These are phyloP conservation scores for Slavum lentiscoides DNA, from an alignment of 2,888 invertebrate species.

Conservation along the genomic window DNA sequence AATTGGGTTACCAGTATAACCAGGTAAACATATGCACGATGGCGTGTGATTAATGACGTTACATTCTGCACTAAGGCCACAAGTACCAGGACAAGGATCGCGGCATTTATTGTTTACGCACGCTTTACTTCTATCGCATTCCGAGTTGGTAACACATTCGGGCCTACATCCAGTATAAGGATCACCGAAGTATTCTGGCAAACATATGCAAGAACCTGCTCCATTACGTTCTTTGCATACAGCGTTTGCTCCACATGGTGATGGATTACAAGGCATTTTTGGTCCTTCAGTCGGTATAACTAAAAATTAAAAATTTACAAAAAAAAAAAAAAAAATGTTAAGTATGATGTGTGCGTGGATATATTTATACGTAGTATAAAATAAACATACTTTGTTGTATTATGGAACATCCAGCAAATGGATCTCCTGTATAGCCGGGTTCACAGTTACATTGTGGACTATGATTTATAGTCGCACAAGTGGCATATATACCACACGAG, in stretches of 20 bases:
- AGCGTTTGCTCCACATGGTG: conserved; percentile 85
- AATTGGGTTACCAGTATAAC: conserved; percentile 77
- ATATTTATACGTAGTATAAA: neutral
- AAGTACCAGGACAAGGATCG: conserved; percentile 81
- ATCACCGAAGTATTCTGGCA: conserved; percentile 82
- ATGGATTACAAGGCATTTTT: conserved; percentile 80
- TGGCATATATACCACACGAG: conserved; percentile 78
- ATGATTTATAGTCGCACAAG: conserved; percentile 80
- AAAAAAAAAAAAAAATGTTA: conserved; percentile 10
- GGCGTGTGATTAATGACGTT: conserved; percentile 81
- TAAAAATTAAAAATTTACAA: too few species aligned
- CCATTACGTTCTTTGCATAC: conserved; percentile 80
- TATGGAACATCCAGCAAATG: conserved; percentile 73
- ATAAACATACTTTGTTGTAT: conserved; percentile 57
- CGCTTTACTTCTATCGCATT: conserved; percentile 75
- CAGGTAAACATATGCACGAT: conserved; percentile 76
- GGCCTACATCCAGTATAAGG: conserved; percentile 84
- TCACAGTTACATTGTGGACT: conserved; percentile 81
- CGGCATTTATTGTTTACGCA: conserved; percentile 84
- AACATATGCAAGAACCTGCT: conserved; percentile 81
- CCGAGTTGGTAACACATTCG: conserved; percentile 82
- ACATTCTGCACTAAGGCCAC: conserved; percentile 80
- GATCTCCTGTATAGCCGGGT: conserved; percentile 80
- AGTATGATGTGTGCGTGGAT: neutral
- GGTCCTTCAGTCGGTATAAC: conserved; percentile 67